A percentile compares a stretch with the other conserved stretches of the same genome.
Evolutionary conservation across 2,888 invertebrate genomes (phyloP).

Genomic region (Eupithecia centaureata): DNA sequence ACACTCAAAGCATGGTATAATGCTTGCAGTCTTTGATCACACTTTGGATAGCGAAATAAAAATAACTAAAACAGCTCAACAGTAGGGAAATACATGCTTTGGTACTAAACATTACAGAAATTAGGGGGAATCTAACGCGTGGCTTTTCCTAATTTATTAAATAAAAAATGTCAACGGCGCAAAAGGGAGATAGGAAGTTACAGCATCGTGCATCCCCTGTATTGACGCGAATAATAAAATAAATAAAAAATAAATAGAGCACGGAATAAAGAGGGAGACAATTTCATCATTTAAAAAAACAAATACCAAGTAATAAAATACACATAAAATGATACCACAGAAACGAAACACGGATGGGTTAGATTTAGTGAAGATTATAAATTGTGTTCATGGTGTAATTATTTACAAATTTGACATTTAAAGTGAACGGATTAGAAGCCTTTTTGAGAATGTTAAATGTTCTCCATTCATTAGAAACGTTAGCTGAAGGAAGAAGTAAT

Average conservation of each 20-base stretch:
- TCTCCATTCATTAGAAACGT: slow-evolving; percentile 28
- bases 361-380: slow-evolving; percentile 67
- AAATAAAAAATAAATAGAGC: slow-evolving; percentile 68
- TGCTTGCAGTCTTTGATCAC: slow-evolving; percentile 57
- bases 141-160: slow-evolving; percentile 44
- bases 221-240: slow-evolving; percentile 74
- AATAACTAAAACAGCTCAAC: slow-evolving; percentile 53
- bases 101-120: slow-evolving; percentile 45
- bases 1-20: slow-evolving; percentile 73
- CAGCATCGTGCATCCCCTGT: slow-evolving; percentile 84
- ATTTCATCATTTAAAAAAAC: slow-evolving; percentile 55
- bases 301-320: slow-evolving; percentile 54
- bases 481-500: slow-evolving; percentile 17
- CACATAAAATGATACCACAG: slow-evolving; percentile 63
- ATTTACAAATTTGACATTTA: slow-evolving; percentile 37
- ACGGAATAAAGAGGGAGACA: slow-evolving; percentile 82
- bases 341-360: slow-evolving; percentile 75
- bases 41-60: slow-evolving; percentile 58
- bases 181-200: slow-evolving; percentile 73
- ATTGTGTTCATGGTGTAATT: slow-evolving; percentile 66
- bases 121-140: slow-evolving; percentile 45
- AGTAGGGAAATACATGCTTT: slow-evolving; percentile 71
- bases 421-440: slow-evolving; percentile 46
- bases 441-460: slow-evolving; percentile 54
- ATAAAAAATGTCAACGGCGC: slow-evolving; percentile 47